Evolutionary conservation across 1,140 invertebrate genomes (phyloP), one percentile per base, ranked within the genome.

Genomic region (Drosophila sturtevanti): DNA sequence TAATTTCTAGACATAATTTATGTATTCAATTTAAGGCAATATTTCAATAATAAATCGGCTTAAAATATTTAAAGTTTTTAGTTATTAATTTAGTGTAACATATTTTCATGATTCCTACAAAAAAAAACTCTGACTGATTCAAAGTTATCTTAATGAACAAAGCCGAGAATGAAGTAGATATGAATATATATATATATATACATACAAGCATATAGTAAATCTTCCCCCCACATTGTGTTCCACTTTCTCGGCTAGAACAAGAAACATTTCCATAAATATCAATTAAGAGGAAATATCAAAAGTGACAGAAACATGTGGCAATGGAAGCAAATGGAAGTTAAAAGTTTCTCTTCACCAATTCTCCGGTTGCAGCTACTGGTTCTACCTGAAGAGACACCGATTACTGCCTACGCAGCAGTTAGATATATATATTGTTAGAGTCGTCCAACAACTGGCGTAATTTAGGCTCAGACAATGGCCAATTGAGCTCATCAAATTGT

Each of bases 191-290:
- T 4, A 24, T 0, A 24, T 4, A 24, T 24, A 31, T 31, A 21
- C 16, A 11, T 44, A 16, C 9, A 38, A n/a, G 37, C 5, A 16
- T 44, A 48, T 48, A 21, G 41, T 21, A 48, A 48, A 18, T n/a
- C 11, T 38, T 38, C 10, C 16, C 81, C 68, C 67, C 81, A 70
- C 80, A 67, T 79, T 69, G 60, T 74, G 82, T 75, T 86, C 82
- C 81, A 87, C 82, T 79, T 81, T 76, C 82, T 18, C 48, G 38
- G 12, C 67, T 66, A 38, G 12, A 48, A 63, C 38, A 63, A 72
- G 62, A 63, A 63, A 60, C 82, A 87, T 82, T 82, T 87, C 79
- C 82, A 87, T 87, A 87, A 87, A 87, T 87, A 87, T 87, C 84
- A 87, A 87, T 87, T 87, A 87, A 66, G 60, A 73, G 63, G 41